Evolutionary conservation across 2,797 vertebrate genomes (phyloP).

Genomic region (Cyprinodon diabolis): DNA sequence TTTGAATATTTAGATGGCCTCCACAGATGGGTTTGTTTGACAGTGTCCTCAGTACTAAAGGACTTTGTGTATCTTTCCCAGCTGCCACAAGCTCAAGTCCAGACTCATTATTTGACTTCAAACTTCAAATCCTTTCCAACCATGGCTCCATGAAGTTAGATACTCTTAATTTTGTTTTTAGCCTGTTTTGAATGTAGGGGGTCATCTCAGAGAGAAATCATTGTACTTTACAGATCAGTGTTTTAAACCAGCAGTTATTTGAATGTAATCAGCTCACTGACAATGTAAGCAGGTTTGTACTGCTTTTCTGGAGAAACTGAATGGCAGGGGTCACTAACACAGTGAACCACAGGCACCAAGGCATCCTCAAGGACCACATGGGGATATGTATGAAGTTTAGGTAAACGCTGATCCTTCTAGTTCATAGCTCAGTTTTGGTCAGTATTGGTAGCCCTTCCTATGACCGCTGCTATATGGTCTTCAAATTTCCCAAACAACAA

Average conservation of each 20-base stretch:
- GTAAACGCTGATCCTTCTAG: too few species aligned
- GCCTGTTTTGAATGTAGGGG: background rate
- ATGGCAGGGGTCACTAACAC: too few species aligned
- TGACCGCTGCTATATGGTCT: too few species aligned
- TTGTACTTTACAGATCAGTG: background rate
- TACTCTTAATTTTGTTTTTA: background rate
- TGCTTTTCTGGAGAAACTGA: background rate
- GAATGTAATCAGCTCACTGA: background rate
- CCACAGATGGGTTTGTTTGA: constrained; percentile 13
- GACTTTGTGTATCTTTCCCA: background rate
- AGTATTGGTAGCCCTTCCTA: too few species aligned
- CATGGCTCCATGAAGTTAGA: background rate
- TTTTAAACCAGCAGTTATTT: background rate
- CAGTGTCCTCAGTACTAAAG: background rate
- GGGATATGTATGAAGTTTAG: too few species aligned
- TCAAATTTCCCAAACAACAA: background rate
- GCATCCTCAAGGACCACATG: too few species aligned
- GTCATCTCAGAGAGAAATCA: background rate
- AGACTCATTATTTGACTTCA: constrained; percentile 3
- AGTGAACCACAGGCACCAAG: too few species aligned
- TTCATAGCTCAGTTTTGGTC: too few species aligned
- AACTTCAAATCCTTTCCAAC: constrained; percentile 1
- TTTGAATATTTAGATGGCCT: background rate
- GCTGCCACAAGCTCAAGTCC: background rate
- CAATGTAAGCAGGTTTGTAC: background rate